Evolutionary conservation across 2,113 vertebrate species (phyloP).

Genomic region (Strigops habroptila): DNA sequence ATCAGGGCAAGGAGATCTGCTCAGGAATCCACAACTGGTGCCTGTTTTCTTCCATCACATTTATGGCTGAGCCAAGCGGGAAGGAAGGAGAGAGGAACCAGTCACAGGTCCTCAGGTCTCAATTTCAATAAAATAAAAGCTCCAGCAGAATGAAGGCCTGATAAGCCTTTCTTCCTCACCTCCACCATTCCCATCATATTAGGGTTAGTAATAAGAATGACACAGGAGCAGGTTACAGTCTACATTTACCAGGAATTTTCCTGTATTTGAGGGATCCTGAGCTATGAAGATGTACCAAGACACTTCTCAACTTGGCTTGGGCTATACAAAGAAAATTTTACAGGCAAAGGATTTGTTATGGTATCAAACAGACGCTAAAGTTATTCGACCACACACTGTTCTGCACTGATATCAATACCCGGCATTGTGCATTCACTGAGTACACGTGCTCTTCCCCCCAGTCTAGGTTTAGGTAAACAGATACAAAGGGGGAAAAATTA

Average conservation of each 20-base stretch:
- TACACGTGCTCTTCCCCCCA: background rate
- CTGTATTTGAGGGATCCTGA: background rate
- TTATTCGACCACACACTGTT: rapidly evolving
- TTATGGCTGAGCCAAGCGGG: background rate
- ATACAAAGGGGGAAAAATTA: background rate
- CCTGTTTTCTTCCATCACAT: background rate
- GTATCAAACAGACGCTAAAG: background rate
- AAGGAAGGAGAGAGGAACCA: background rate
- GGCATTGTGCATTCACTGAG: background rate
- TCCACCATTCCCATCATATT: background rate
- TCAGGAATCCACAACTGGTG: background rate
- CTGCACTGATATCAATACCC: background rate
- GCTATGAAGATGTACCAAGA: background rate
- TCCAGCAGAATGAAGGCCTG: background rate
- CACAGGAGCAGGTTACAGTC: background rate
- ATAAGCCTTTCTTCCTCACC: background rate
- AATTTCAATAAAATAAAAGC: background rate
- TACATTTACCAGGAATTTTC: background rate
- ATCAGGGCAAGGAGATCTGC: background rate
- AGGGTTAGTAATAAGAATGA: background rate
- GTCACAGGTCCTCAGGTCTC: background rate
- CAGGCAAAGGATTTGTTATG: background rate
- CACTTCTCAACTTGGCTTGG: background rate
- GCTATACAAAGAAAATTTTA: background rate
- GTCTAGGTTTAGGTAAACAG: background rate